phyloP scores from a whole-genome alignment of 2,113 vertebrate species.

The Atherinomorus stipes region DNA sequence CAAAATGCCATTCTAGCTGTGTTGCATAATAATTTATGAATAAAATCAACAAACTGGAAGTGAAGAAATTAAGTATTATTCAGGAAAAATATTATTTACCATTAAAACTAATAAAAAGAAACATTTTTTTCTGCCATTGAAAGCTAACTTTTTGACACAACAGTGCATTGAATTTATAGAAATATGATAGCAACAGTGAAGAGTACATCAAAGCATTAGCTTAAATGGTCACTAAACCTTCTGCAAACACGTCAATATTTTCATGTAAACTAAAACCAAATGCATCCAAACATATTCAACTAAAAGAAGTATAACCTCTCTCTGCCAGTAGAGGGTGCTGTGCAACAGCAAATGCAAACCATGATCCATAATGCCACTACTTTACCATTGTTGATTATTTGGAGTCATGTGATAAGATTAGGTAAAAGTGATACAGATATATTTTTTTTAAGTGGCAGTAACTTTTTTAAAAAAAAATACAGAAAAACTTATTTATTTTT shows the following conservation, averaged over 20 bases:
- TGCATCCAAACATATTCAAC: background rate
- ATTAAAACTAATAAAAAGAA: background rate
- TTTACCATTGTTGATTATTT: background rate
- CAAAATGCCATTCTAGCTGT: background rate
- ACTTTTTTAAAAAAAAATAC: no score
- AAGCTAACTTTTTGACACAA: background rate
- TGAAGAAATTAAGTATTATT: no score
- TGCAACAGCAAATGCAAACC: background rate
- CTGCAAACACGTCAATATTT: background rate
- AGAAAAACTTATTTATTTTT: no score
- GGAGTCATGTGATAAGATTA: background rate
- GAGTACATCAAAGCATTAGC: background rate
- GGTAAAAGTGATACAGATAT: background rate
- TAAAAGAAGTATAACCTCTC: background rate
- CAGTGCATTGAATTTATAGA: background rate
- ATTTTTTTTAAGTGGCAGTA: background rate
- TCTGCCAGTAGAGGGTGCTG: conserved; percentile 2
- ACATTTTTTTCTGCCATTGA: no score
- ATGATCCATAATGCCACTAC: no score
- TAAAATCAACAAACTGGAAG: background rate
- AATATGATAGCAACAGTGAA: background rate
- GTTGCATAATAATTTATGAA: background rate
- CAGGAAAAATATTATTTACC: no score
- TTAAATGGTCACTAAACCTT: background rate
- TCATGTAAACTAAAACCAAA: background rate